Evolutionary conservation across 1,140 invertebrate genomes (phyloP).

Genomic region (Solenopsis invicta): DNA sequence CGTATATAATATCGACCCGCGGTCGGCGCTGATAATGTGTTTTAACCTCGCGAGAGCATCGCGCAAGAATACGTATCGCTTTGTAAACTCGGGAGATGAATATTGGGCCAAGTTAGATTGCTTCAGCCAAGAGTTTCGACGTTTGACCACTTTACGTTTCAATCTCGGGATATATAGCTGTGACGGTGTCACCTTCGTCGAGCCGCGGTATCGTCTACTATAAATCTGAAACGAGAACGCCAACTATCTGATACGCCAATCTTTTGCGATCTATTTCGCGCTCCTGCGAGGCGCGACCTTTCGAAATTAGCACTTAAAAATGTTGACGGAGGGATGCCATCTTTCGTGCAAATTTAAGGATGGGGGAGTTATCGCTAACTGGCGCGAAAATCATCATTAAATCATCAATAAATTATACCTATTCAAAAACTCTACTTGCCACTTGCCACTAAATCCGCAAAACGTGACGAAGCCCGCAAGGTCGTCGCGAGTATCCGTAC

Average conservation of each 20-base stretch:
- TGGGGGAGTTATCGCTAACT: not conserved
- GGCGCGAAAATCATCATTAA: not conserved
- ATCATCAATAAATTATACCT: not conserved
- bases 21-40: constrained; percentile 35
- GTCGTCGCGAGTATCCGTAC: constrained; percentile 35
- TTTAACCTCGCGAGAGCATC: constrained; percentile 45
- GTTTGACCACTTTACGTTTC: not conserved
- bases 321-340: not conserved
- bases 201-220: not conserved
- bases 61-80: constrained; percentile 7
- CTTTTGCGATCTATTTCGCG: not conserved
- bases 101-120: constrained; percentile 42
- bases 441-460: constrained; percentile 49
- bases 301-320: not conserved
- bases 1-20: constrained; percentile 47
- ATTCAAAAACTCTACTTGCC: not conserved
- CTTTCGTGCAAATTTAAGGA: not conserved
- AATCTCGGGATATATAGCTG: not conserved
- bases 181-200: not conserved
- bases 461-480: constrained; percentile 73
- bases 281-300: not conserved
- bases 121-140: not conserved
- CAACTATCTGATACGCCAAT: not conserved
- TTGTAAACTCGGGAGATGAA: constrained; percentile 3
- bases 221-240: not conserved